phyloP scores from a whole-genome alignment of 2,888 invertebrate species.

The Strigamia transsilvanica region DNA sequence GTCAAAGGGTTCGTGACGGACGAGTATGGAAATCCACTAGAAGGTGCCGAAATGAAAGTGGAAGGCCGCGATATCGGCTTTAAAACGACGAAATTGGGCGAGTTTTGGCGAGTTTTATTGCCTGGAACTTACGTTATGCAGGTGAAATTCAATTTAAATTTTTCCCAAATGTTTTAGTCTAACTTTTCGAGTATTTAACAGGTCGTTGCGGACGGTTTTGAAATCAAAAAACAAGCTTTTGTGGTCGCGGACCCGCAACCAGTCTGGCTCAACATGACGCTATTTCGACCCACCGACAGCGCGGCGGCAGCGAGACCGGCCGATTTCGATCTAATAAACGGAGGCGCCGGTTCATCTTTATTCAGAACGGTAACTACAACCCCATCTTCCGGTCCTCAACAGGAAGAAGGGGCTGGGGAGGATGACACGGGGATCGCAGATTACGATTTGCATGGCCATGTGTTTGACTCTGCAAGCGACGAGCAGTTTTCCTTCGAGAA shows the following conservation, averaged over 20 bases:
- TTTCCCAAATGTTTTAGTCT: too few relatives aligned
- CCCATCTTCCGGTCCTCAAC: background rate
- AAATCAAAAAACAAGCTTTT: constrained; percentile 84
- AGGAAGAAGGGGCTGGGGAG: background rate
- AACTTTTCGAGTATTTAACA: constrained; percentile 61
- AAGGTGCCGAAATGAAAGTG: constrained; percentile 80
- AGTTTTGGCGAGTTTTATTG: constrained; percentile 90
- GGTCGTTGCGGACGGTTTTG: constrained; percentile 85
- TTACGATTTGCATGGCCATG: background rate
- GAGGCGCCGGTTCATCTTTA: background rate
- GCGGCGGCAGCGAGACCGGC: constrained; percentile 66
- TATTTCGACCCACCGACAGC: constrained; percentile 74
- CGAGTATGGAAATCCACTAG: constrained; percentile 78
- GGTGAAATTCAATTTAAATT: constrained; percentile 45
- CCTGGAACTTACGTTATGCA: constrained; percentile 78
- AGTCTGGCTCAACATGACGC: constrained; percentile 82
- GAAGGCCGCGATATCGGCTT: constrained; percentile 84
- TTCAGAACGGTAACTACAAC: constrained; percentile 38
- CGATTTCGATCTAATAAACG: background rate
- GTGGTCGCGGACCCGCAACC: constrained; percentile 86
- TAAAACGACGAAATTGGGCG: constrained; percentile 88
- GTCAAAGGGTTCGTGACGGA: constrained; percentile 86
- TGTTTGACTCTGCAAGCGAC: background rate
- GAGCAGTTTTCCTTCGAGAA: background rate
- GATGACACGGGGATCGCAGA: background rate